Evolutionary conservation across 35 echinoderm and acorn worm genomes (phyloP).

Genomic region (Ophiothrix spiculata): DNA sequence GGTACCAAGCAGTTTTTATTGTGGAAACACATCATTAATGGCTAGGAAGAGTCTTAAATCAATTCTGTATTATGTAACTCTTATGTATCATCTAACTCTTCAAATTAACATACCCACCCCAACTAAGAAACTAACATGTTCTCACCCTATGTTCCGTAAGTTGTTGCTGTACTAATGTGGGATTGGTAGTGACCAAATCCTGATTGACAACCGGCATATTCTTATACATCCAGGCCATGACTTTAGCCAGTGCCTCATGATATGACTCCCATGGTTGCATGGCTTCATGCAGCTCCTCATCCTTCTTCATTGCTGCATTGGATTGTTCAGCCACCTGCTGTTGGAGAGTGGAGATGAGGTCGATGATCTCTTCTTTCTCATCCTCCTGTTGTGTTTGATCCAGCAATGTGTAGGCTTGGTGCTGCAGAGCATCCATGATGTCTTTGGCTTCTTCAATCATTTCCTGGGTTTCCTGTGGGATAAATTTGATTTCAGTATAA

Average conservation of each 20-base stretch:
- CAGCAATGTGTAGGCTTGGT: conserved; percentile 47
- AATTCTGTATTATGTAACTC: too few relatives aligned
- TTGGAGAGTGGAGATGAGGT: conserved; percentile 36
- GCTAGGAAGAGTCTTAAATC: too few relatives aligned
- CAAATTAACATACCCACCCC: too few relatives aligned
- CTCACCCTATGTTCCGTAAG: conserved; percentile 59
- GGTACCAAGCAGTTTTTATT: too few relatives aligned
- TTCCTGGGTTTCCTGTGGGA: conserved; percentile 17
- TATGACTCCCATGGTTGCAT: conserved; percentile 66
- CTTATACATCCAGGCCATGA: conserved; percentile 59
- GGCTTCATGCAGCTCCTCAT: conserved; percentile 49
- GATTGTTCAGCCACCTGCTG: conserved; percentile 39
- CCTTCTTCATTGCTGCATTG: conserved; percentile 25
- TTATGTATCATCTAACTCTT: too few relatives aligned
- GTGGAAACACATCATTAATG: too few relatives aligned
- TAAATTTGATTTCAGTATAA: too few relatives aligned
- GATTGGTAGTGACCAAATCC: conserved; percentile 36
- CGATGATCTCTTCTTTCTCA: conserved; percentile 42
- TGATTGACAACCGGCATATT: conserved; percentile 23
- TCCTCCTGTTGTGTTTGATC: conserved; percentile 55
- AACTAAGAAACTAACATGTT: too few relatives aligned
- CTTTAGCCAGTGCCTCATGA: conserved; percentile 46
- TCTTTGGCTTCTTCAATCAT: conserved; percentile 28
- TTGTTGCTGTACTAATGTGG: conserved; percentile 33
- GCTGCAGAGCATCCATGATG: conserved; percentile 39